Evolutionary conservation across 2,888 invertebrate species (phyloP).

Genomic region (Mythimna albipuncta): DNA sequence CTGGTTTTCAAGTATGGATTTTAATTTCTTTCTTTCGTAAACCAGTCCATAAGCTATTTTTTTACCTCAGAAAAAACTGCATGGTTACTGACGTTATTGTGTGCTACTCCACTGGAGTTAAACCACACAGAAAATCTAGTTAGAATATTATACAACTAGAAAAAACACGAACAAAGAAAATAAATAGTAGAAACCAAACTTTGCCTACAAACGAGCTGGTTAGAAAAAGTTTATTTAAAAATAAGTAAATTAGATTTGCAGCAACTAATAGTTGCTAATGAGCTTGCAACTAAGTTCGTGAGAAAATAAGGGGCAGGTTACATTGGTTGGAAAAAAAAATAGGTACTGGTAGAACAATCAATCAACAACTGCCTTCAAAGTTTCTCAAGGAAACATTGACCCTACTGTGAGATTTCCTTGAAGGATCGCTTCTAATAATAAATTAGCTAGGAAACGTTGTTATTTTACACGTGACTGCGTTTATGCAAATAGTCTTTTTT

Average conservation of each 20-base stretch:
- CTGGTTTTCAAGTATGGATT: too few species aligned
- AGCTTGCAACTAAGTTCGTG: constrained; percentile 7
- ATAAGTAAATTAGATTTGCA: constrained; percentile 4
- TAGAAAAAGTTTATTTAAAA: background rate
- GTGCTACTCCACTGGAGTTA: too few species aligned
- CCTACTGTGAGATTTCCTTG: constrained; percentile 9
- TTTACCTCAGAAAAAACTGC: too few species aligned
- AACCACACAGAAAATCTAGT: too few species aligned
- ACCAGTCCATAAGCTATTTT: too few species aligned
- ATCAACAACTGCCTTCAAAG: constrained; percentile 19
- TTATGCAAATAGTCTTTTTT: background rate
- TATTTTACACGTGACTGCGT: background rate
- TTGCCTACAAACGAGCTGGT: background rate
- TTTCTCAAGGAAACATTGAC: constrained; percentile 18
- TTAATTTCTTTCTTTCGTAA: too few species aligned
- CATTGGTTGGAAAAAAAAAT: constrained; percentile 13
- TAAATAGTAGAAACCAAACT: background rate
- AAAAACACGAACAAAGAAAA: background rate
- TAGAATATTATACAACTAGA: too few species aligned
- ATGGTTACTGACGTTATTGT: too few species aligned
- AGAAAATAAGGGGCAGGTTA: constrained; percentile 11
- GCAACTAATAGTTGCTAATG: constrained; percentile 16
- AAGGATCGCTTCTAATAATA: constrained; percentile 2
- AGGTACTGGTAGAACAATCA: constrained; percentile 3
- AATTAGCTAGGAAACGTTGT: background rate